Conservation (phyloP, 2,113 vertebrate species). For the Scophthalmus maximus region DNA sequence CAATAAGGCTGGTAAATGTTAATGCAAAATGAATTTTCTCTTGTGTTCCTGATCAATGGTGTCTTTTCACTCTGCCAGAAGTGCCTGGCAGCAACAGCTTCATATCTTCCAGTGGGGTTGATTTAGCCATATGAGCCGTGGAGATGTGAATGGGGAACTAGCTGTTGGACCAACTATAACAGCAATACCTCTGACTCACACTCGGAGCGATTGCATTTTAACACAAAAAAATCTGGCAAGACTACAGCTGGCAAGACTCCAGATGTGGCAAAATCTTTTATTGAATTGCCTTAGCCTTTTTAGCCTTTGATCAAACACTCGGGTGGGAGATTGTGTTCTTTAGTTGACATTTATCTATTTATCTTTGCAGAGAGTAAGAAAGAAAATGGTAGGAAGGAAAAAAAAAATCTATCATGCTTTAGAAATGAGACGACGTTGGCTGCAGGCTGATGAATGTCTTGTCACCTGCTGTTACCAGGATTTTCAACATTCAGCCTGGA, state of each 20-base stretch:
- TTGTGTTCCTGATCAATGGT: conserved; percentile 23
- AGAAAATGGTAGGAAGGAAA: neutral
- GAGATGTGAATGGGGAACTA: conserved; percentile 11
- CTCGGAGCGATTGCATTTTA: conserved; percentile 64
- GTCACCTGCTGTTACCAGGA: conserved; percentile 56
- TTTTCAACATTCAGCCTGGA: conserved; percentile 38
- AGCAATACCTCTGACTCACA: conserved; percentile 37
- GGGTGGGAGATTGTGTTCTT: conserved; percentile 51
- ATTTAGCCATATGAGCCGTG: conserved; percentile 12
- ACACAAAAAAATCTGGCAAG: conserved; percentile 59
- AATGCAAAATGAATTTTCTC: conserved; percentile 59
- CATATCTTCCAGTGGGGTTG: conserved; percentile 11
- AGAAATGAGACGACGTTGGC: conserved; percentile 49
- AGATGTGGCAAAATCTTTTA: conserved; percentile 65
- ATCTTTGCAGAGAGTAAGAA: conserved; percentile 39
- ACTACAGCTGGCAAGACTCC: conserved; percentile 62
- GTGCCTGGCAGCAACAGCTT: conserved; percentile 25
- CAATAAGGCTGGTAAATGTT: conserved; percentile 67
- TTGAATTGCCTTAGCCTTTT: conserved; percentile 70
- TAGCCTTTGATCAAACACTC: conserved; percentile 69
- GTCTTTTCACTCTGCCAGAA: neutral
- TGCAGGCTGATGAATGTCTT: conserved; percentile 66
- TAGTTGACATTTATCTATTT: conserved; percentile 67
- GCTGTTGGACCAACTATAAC: conserved; percentile 18
- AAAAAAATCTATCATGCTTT: conserved; percentile 53